Evolutionary conservation across 2,888 invertebrate genomes (phyloP), one percentile per base, ranked within the genome.

Genomic region (Euphydryas editha): DNA sequence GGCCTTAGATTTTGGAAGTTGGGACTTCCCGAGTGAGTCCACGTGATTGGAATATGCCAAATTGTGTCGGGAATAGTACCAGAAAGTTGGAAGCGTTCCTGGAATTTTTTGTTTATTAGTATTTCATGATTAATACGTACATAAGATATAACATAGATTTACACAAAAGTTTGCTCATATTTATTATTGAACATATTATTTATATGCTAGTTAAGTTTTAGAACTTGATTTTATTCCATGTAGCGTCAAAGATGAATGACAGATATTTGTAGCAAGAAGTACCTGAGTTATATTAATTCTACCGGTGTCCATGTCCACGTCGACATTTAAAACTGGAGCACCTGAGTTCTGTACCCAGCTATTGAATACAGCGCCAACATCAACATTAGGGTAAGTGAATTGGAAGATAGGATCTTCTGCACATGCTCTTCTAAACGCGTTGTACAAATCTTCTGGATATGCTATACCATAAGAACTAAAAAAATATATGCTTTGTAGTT

Each of bases 311-410:
- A 83, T 85, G 71, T 94, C 79, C 2, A 93, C 87, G 11, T 78
- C 72, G 0, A 94, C 94, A 4, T 85, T 90, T 0, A 95, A 73
- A 0, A 95, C 88, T 0, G 95, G 95, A 42, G 93, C 93, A 0
- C 95, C 95, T 49, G 92, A 84, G 70, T 94, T 94, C 59, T 93
- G 91, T 0, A 95, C 93, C 95, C 95, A 96, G 21, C 90, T 92
- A 67, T 93, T 91, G 76, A 95, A 93, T 1, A 95, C 85, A 3
- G 68, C 73, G 30, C 90, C 84, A 10, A 91, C 74, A n/a, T 88
- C 85, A 0, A 86, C 75, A 21, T 72, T 67, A 1, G 81, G 78
- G 69, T 78, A 90, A 2, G 75, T 75, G 10, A 72, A 71, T 1
- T 65, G 68, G 56, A 84, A 89, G 0, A 76, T 72, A 5, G 82